These are phyloP conservation scores for Anticlea derivata DNA, from an alignment of 2,888 invertebrate species.

Conservation along the genomic window DNA sequence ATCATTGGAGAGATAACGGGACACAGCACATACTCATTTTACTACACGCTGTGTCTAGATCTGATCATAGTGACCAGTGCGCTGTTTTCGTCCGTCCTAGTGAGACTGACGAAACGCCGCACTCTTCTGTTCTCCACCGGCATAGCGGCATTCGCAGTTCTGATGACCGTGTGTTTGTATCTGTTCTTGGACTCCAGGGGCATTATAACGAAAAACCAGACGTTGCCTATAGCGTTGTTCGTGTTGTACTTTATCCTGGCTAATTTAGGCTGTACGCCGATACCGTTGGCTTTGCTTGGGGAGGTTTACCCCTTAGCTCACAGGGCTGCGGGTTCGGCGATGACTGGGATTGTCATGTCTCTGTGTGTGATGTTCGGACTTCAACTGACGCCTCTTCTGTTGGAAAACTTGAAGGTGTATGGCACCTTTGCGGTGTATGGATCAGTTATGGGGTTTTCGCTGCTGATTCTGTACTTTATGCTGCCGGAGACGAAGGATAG, in stretches of 20 bases:
- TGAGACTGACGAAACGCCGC: slow-evolving; percentile 49
- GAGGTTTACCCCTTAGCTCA: slow-evolving; percentile 55
- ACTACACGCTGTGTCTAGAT: slow-evolving; percentile 50
- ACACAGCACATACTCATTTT: slow-evolving; percentile 43
- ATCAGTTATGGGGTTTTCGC: slow-evolving; percentile 25
- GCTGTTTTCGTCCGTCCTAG: slow-evolving; percentile 46
- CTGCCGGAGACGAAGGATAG: slow-evolving; percentile 87
- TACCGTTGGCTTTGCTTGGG: slow-evolving; percentile 51
- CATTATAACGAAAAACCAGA: slow-evolving; percentile 41
- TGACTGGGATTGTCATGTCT: slow-evolving; percentile 47
- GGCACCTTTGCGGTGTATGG: slow-evolving; percentile 63
- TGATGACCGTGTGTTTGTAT: slow-evolving; percentile 43
- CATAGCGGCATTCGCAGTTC: slow-evolving; percentile 41
- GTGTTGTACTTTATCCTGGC: slow-evolving; percentile 49
- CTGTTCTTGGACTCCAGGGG: slow-evolving; percentile 41
- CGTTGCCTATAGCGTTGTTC: slow-evolving; percentile 45
- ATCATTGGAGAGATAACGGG: slow-evolving; percentile 49
- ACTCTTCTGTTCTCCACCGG: slow-evolving; percentile 51
- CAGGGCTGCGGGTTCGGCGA: slow-evolving; percentile 45
- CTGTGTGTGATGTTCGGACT: slow-evolving; percentile 43
- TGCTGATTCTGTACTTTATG: slow-evolving; percentile 36
- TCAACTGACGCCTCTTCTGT: slow-evolving; percentile 47
- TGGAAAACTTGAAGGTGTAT: slow-evolving; percentile 48
- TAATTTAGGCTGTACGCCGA: slow-evolving; percentile 56
- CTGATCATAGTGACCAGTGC: slow-evolving; percentile 49